Evolutionary conservation across 2,797 vertebrate species (phyloP).

Genomic region (Synanceia verrucosa): DNA sequence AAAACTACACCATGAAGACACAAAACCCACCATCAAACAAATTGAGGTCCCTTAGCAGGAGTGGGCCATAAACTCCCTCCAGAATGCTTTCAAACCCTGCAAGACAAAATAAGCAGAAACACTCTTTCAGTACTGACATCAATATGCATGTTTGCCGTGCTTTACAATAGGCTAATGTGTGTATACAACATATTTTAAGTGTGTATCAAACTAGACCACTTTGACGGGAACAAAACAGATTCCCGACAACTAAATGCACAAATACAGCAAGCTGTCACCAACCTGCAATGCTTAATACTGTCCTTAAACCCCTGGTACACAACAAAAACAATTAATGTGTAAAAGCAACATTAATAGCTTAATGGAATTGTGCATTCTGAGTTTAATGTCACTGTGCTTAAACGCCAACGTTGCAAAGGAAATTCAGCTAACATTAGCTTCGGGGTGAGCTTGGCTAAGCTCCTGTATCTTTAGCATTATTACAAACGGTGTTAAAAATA

Average conservation of each 20-base stretch:
- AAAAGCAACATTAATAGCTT: rapidly evolving
- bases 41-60: conserved; percentile 96
- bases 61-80: conserved; percentile 98
- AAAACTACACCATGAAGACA: neutral
- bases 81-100: conserved; percentile 99
- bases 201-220: neutral
- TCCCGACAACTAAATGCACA: too few relatives aligned
- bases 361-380: neutral
- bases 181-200: neutral
- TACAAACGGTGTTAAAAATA: conserved; percentile 16
- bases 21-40: conserved; percentile 94
- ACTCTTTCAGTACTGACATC: neutral
- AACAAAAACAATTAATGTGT: neutral
- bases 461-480: neutral
- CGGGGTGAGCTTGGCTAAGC: neutral
- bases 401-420: neutral
- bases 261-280: neutral
- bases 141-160: neutral
- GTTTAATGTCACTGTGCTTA: neutral
- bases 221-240: neutral
- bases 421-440: neutral
- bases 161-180: neutral
- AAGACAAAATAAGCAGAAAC: conserved; percentile 47
- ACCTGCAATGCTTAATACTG: neutral
- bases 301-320: neutral